These are phyloP conservation scores for Thera obeliscata DNA, from an alignment of 2,888 invertebrate genomes.

Conservation along the genomic window DNA sequence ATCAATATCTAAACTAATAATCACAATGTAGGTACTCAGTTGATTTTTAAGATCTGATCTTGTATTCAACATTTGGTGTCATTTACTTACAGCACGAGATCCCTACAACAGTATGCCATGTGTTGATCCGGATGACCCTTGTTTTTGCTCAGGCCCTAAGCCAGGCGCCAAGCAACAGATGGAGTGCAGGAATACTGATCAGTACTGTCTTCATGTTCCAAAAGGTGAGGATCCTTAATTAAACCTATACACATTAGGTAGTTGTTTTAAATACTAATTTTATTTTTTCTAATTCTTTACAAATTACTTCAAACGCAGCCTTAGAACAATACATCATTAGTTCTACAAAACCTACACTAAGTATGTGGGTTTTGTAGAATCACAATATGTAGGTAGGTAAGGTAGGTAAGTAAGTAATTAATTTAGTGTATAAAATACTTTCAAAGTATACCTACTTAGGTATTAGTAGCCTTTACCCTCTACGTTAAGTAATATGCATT, in stretches of 20 bases:
- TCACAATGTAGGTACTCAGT: background rate
- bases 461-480: background rate
- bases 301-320: background rate
- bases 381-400: background rate
- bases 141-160: conserved; percentile 72
- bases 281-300: background rate
- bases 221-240: conserved; percentile 64
- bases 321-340: background rate
- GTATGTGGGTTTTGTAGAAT: background rate
- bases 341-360: too few relatives aligned
- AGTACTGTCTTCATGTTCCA: conserved; percentile 76
- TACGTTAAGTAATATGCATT: conserved; percentile 16
- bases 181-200: conserved; percentile 73
- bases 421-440: background rate
- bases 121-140: conserved; percentile 69
- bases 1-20: background rate
- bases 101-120: conserved; percentile 72
- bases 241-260: background rate
- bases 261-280: background rate
- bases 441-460: background rate
- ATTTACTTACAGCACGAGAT: conserved; percentile 51
- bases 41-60: too few relatives aligned
- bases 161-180: conserved; percentile 57
- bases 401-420: background rate
- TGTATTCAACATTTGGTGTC: background rate